Base-by-base conservation (phyloP, 1,140 invertebrate genomes). In the Drosophila rufa region DNA sequence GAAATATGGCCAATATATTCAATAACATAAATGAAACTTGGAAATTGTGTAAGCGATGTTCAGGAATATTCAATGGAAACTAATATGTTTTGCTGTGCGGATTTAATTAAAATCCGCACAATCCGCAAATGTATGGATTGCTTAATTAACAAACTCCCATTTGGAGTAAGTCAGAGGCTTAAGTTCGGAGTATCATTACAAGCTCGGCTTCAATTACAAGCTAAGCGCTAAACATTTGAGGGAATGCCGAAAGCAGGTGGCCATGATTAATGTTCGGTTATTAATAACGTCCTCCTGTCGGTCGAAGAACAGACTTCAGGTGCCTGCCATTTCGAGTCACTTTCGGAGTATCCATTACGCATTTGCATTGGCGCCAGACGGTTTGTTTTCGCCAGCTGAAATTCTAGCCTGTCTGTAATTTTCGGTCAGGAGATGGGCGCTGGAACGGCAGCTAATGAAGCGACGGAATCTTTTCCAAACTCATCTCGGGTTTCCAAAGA, bases 261-360 rank as follows among this genome's bases (percentile, higher is more conserved):
- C 43, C 61, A 64, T 75, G 82, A 85, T 86, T 81, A 86, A 85
- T 85, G 82, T 56, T 75, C 45, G 62, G 73, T 81, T 84, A 84
- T 84, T 84, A 84, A 85, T 84, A 84, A 84, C 62, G 74, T 40
- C 51, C 4, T 48, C 25, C 15, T 9, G 45, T 38, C 57, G 25
- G n/a, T n/a, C 64, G 61, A 55, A 51, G 58, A 46, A 30, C 56
- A 57, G 50, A 61, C 62, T 73, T 66, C 81, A 85, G 77, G 81
- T 84, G 67, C 43, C 55, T 55, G 59, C 58, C 78, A 75, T 78
- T 70, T 85, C 82, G 80, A 84, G 74, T 78, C 73, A 81, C 80
- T 85, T 78, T 85, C 42, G 19, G 30, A 64, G 64, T 85, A 85
- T 85, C 75, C 82, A 85, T 86, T 85, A 86, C 82, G 68, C 45